Conservation (phyloP, 2,797 vertebrate genomes). For the Oreortyx pictus region DNA sequence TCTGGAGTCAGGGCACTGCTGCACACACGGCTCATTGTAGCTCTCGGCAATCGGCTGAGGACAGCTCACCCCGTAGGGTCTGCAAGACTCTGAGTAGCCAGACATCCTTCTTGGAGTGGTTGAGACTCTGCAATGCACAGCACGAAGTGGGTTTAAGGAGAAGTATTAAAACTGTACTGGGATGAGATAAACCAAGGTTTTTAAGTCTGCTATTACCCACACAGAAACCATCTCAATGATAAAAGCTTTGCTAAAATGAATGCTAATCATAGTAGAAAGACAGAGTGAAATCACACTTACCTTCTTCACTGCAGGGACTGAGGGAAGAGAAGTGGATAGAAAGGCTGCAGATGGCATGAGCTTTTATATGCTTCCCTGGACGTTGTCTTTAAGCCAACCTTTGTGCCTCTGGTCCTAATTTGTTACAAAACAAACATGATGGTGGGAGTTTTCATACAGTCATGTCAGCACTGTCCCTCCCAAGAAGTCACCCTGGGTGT, state of each 20-base stretch:
- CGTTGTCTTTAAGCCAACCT: neutral
- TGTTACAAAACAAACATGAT: neutral
- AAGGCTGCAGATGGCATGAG: accelerated
- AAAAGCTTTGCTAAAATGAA: no score
- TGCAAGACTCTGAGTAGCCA: neutral
- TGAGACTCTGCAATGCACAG: neutral
- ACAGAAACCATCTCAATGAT: no score
- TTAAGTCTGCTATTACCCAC: no score
- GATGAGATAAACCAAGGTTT: no score
- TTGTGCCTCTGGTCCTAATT: neutral
- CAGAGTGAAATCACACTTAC: no score
- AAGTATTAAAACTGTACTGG: no score
- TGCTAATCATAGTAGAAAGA: no score
- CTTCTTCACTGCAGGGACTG: neutral
- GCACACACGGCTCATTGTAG: neutral
- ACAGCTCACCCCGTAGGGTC: neutral
- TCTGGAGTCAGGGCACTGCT: conserved; percentile 1
- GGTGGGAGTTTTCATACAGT: neutral
- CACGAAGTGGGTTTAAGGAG: no score
- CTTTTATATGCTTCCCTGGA: conserved; percentile 38
- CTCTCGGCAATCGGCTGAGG: neutral
- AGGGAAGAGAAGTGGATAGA: neutral
- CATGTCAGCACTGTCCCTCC: conserved; percentile 35
- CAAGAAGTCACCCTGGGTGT: neutral
- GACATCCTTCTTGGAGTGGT: neutral